phyloP scores from a whole-genome alignment of 2,113 vertebrate genomes.

The Rhineura floridana region DNA sequence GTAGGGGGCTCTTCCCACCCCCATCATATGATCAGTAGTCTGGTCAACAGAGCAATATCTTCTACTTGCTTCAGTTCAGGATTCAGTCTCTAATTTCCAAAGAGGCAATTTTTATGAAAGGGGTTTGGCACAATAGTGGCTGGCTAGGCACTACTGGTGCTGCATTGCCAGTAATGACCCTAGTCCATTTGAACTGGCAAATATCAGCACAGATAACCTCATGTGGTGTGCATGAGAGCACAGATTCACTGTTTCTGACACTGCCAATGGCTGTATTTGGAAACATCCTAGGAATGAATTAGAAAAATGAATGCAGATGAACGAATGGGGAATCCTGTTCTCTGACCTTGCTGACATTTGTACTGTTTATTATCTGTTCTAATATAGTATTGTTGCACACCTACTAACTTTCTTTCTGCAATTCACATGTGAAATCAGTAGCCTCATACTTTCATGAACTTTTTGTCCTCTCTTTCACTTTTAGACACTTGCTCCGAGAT shows the following conservation, averaged over 20 bases:
- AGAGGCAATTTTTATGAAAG: neutral
- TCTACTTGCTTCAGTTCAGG: neutral
- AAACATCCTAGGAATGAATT: constrained; percentile 63
- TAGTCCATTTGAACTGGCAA: neutral
- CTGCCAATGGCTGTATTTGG: neutral
- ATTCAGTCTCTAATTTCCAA: neutral
- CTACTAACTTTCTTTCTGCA: constrained; percentile 42
- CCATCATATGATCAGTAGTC: neutral
- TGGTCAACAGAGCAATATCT: neutral
- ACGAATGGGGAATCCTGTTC: constrained; percentile 46
- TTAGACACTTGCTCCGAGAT: constrained; percentile 32
- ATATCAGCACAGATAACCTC: neutral
- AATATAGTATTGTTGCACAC: constrained; percentile 44
- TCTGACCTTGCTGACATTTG: constrained; percentile 63
- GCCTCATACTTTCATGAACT: constrained; percentile 53
- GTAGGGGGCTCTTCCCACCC: neutral
- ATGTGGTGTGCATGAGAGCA: neutral
- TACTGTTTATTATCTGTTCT: constrained; percentile 49
- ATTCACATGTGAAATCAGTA: constrained; percentile 63
- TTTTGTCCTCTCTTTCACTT: constrained; percentile 9
- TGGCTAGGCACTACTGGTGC: too few relatives aligned
- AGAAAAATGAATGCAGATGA: constrained; percentile 53
- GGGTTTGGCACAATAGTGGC: neutral
- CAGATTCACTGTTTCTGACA: neutral
- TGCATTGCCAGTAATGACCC: neutral